Base-by-base conservation (phyloP, 1,140 invertebrate genomes). In the Littorina saxatilis region DNA sequence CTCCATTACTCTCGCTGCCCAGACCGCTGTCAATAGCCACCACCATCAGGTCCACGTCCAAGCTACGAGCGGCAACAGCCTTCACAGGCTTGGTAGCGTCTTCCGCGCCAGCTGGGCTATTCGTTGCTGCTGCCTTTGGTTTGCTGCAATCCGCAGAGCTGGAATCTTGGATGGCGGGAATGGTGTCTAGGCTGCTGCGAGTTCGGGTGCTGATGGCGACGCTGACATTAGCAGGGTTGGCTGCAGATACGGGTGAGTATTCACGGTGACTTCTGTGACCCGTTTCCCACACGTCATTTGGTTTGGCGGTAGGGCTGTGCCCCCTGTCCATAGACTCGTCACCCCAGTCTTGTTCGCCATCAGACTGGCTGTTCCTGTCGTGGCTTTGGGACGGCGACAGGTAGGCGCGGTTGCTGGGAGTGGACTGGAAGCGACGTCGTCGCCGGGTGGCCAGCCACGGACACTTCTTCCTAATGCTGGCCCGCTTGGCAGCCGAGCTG, bases 1-100 rank as follows among this genome's bases (percentile, higher is more conserved):
- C 89, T 70, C 89, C 88, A 84, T 89, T 91, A 79, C 88, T 89
- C 20, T 90, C 89, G 76, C 88, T 90, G 40, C 90, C 87, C 15
- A 89, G 72, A 55, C 90, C 90, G 86, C 90, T 91, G 80, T 91
- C 90, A 29, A n/a, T 78, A 37, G 76, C 90, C 55, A 79, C 55
- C 39, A 37, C 74, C n/a, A 79, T 79, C 32, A 75, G 23, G 4
- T 84, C 80, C 27, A 81, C n/a, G 17, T 84, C 83, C 15, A 84
- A 58, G 32, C 75, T 47, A 35, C 80, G 80, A n/a, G 80, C 82
- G 15, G 50, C 79, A 20, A 35, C 73, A 13, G 37, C 40, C 50
- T 37, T 83, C 35, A 50, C n/a, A 47, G 17, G 40, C 39, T 68
- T 66, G 9, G 23, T 29, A 35, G 13, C 35, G 9, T 39, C 66